Base-by-base conservation (phyloP, 2,888 invertebrate species). In the Notodonta ziczac region DNA sequence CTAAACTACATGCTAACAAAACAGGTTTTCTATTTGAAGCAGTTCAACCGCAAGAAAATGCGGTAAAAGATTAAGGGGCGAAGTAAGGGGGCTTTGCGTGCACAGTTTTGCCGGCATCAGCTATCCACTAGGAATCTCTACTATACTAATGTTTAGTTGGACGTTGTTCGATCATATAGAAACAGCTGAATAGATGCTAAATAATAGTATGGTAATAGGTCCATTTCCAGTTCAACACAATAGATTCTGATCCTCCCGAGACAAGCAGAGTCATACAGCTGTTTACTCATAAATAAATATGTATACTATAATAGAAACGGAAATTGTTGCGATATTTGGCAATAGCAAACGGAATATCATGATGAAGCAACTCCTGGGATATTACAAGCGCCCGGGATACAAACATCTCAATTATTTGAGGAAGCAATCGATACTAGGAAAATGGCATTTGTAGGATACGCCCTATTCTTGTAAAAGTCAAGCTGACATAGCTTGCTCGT, bases 211-310 rank as follows among this genome's bases (percentile, higher is more conserved):
- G 46, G 5, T n/a, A 46, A 46, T 46, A 46, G n/a, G 46, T 46
- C n/a, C 35, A 0, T 35, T 35, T 5, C n/a, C 4, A n/a, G 46
- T 5, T 13, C 0, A 46, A 44, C 44, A 12, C 12, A 44, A 46
- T n/a, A n/a, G 4, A 42, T 46, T 46, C n/a, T 46, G 46, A 46
- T n/a, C n/a, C 2, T 4, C 44, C n/a, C 46, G n/a, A 46, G n/a
- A 46, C 46, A n/a, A 46, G 46, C 46, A 13, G 46, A 46, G 46
- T 46, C 46, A 46, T 46, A n/a, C 46, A 46, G 46, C 46, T 46
- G 13, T 46, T 46, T 46, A 5, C 46, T 46, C 13, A 10, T n/a
- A 42, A 42, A 42, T 24, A 24, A 24, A 24, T 24, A n/a, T n/a
- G n/a, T n/a, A 24, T 35, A 35, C 35, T 7, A 7, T 35, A 35